Base-by-base conservation (phyloP, 2,797 vertebrate species). In the Lithobates sylvaticus region DNA sequence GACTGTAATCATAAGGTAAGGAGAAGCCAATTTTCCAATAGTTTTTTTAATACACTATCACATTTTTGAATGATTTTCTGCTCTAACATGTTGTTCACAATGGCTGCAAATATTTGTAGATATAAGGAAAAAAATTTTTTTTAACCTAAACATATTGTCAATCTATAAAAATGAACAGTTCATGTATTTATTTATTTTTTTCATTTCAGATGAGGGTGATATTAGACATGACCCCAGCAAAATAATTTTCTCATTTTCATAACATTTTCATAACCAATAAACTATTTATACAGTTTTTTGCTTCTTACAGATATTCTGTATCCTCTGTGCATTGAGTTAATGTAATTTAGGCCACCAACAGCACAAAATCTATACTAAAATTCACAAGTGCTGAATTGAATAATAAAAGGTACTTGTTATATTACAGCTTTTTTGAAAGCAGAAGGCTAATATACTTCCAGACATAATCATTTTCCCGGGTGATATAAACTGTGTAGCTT, bases 371-470 rank as follows among this genome's bases (percentile, higher is more conserved):
- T 84, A 89, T 92, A 84, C 1, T 1, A 73, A 90, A 76, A 89
- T 90, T 92, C 90, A 92, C 90, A 89, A 91, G 88, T 79, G 90
- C 64, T 61, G 71, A 86, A 88, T 89, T 91, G 80, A 91, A 84
- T 89, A 90, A 89, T 91, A 90, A 88, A 86, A 78, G 85, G 61
- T 79, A 83, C 84, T 89, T 88, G 70, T 89, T 81, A 85, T 88
- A 89, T 74, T 86, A 87, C 90, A 90, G 76, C 68, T 26, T 86
- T 64, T 86, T 64, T 71, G 32, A 76, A 85, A 84, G 89, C 88
- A 81, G 85, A 84, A 87, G 77, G 76, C 85, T 91, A 81, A 88
- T 90, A 88, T 89, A 88, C 61, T 89, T 88, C 83, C 74, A 88
- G 81, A 27, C 83, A 39, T 73, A 88, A n/a, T 85, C 74, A 73